Evolutionary conservation across 1,140 invertebrate genomes (phyloP).

Genomic region (Brachionus sp.): DNA sequence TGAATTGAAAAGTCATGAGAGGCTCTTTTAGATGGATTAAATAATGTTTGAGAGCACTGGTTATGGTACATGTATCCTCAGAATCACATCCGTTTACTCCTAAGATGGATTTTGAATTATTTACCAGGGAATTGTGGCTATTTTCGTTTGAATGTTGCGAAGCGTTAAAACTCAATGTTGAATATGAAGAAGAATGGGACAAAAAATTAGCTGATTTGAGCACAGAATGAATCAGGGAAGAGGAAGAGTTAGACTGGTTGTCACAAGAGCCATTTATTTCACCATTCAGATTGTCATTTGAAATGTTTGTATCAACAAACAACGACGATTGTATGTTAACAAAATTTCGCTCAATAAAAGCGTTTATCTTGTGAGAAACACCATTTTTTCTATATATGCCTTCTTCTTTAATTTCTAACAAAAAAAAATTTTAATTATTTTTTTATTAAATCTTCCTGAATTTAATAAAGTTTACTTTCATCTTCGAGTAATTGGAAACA

Average conservation of each 20-base stretch:
- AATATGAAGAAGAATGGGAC: constrained; percentile 24
- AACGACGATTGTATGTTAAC: neutral
- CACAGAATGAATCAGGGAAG: neutral
- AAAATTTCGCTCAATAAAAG: constrained; percentile 40
- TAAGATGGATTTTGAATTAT: neutral
- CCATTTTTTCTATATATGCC: constrained; percentile 45
- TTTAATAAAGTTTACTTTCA: neutral
- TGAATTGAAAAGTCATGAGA: constrained; percentile 39
- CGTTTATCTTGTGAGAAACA: constrained; percentile 15
- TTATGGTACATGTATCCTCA: constrained; percentile 41
- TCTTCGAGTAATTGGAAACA: constrained; percentile 43
- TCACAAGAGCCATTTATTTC: neutral
- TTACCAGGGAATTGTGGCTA: neutral
- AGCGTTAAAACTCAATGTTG: neutral
- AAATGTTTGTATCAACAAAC: neutral
- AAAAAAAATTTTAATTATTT: neutral
- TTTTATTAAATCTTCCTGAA: neutral
- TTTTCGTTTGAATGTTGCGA: constrained; percentile 31
- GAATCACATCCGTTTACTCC: neutral
- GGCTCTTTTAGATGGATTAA: constrained; percentile 44
- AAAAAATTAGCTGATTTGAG: constrained; percentile 4
- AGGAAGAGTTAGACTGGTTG: neutral
- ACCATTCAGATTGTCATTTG: neutral
- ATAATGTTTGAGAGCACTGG: constrained; percentile 37
- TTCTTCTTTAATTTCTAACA: constrained; percentile 41